phyloP scores from a whole-genome alignment of 2,888 invertebrate species.

The Silvanus unidentatus region DNA sequence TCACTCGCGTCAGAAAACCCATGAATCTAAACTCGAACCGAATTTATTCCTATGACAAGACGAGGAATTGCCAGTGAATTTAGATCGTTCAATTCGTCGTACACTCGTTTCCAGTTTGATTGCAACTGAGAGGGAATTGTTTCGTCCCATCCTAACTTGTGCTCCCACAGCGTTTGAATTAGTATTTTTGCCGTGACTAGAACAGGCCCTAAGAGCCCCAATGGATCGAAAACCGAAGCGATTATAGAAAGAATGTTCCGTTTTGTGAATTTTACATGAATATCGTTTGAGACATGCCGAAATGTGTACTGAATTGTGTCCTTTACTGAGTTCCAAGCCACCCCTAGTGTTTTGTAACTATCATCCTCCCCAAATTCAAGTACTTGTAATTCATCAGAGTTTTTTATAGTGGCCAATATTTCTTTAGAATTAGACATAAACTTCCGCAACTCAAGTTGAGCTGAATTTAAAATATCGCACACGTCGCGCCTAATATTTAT shows the following conservation, averaged over 20 bases:
- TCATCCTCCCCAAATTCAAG: slow-evolving; percentile 3
- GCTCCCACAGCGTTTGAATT: slow-evolving; percentile 9
- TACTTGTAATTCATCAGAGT: too few relatives aligned
- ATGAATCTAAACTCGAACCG: too few relatives aligned
- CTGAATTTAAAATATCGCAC: too few relatives aligned
- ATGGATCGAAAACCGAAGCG: slow-evolving; percentile 8
- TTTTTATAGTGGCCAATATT: too few relatives aligned
- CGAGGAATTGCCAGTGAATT: too few relatives aligned
- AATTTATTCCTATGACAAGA: too few relatives aligned
- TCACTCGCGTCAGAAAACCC: too few relatives aligned
- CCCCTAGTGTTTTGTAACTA: slow-evolving; percentile 6
- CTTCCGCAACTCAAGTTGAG: too few relatives aligned
- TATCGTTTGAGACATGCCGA: background rate
- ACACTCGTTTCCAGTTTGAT: too few relatives aligned
- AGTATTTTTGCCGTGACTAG: slow-evolving; percentile 9
- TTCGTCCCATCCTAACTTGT: slow-evolving; percentile 7
- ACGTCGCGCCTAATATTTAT: too few relatives aligned
- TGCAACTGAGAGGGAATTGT: slow-evolving; percentile 1
- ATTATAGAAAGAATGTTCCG: slow-evolving; percentile 4
- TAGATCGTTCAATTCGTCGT: too few relatives aligned
- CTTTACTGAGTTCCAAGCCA: slow-evolving; percentile 5
- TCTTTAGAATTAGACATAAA: too few relatives aligned
- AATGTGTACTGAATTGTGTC: slow-evolving; percentile 6
- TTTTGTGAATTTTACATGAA: slow-evolving; percentile 5
- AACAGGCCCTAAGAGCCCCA: slow-evolving; percentile 6